Evolutionary conservation across 2,113 vertebrate species (phyloP).

Genomic region (Bubo blakistoni): DNA sequence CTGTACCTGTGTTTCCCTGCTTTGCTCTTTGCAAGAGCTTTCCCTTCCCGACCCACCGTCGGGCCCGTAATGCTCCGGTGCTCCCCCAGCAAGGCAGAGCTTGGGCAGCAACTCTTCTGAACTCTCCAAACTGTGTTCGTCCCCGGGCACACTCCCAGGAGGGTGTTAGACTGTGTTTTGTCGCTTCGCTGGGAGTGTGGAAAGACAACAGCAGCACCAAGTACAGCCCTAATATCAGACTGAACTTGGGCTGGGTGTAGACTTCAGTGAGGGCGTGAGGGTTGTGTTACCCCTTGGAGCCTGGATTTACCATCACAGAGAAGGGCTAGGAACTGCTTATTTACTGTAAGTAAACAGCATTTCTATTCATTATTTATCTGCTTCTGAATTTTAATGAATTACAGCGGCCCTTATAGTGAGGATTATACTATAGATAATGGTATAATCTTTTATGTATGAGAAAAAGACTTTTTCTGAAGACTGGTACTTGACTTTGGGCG

Average conservation of each 20-base stretch:
- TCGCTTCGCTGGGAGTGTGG: no score
- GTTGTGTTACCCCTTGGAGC: background rate
- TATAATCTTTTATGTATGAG: background rate
- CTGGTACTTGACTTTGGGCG: background rate
- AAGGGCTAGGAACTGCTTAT: background rate
- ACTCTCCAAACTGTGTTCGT: no score
- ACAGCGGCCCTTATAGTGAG: background rate
- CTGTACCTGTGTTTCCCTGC: background rate
- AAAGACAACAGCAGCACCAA: no score
- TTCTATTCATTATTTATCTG: conserved; percentile 7
- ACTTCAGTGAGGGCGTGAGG: background rate
- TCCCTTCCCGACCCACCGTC: no score
- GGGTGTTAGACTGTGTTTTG: no score
- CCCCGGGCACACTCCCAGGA: no score
- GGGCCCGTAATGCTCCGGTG: no score
- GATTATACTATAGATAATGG: background rate
- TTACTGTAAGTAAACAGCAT: background rate
- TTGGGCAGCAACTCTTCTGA: no score
- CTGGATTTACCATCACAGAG: background rate
- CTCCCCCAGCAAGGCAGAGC: no score
- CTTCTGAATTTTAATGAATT: background rate
- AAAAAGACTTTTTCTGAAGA: background rate
- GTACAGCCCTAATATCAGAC: no score
- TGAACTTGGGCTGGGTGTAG: accelerated
- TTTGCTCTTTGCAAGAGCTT: background rate